A percentile compares a stretch with the other conserved stretches of the same genome.
These are phyloP conservation scores for Cyclura pinguis DNA, from an alignment of 2,797 vertebrate genomes.

Conservation along the genomic window DNA sequence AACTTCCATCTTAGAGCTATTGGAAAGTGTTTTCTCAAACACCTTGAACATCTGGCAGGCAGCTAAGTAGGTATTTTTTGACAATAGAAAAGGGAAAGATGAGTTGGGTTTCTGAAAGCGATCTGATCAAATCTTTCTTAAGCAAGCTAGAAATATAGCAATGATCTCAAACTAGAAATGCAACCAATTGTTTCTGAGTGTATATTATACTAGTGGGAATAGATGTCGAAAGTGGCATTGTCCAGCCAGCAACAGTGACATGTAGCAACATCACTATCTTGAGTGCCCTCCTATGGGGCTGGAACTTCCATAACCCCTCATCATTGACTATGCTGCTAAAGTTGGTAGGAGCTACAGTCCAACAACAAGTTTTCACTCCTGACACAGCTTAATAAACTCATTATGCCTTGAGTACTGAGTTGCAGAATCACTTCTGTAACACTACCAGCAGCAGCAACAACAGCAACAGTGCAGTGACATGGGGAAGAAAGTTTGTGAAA, in stretches of 20 bases:
- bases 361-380: neutral
- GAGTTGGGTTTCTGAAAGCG: neutral
- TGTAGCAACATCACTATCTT: too few species aligned
- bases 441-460: neutral
- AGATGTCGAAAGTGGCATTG: neutral
- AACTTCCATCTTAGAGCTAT: neutral
- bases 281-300: too few species aligned
- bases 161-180: neutral
- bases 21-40: neutral
- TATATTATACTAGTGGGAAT: neutral
- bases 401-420: neutral
- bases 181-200: neutral
- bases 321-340: too few species aligned
- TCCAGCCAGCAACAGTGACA: too few species aligned
- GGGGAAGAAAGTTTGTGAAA: neutral
- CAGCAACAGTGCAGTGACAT: neutral
- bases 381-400: neutral
- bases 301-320: too few species aligned
- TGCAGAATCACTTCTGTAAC: neutral
- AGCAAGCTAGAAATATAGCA: neutral
- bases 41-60: neutral
- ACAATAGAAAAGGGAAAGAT: neutral
- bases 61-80: neutral
- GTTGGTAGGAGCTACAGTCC: too few species aligned
- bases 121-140: constrained; percentile 4